A percentile compares a stretch with the other conserved stretches of the same genome.
phyloP scores from a whole-genome alignment of 2,888 invertebrate species.

The Mylabris sibirica region DNA sequence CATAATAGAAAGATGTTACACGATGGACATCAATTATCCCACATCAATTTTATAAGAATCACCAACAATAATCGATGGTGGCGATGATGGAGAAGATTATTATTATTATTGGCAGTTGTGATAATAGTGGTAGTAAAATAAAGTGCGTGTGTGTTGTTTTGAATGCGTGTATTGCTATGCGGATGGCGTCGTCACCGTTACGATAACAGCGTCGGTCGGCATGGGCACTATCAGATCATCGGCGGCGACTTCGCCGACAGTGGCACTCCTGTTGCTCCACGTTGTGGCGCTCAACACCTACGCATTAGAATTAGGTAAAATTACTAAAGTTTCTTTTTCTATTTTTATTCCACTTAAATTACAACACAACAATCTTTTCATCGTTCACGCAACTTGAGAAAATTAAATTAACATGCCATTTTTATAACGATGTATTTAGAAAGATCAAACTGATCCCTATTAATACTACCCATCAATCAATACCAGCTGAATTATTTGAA shows the following conservation, averaged over 20 bases:
- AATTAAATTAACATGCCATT: constrained; percentile 36
- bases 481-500: too few relatives aligned
- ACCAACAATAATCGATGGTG: constrained; percentile 40
- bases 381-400: constrained; percentile 27
- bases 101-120: constrained; percentile 29
- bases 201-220: constrained; percentile 46
- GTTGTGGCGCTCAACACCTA: constrained; percentile 31
- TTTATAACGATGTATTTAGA: constrained; percentile 27
- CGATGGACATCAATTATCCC: constrained; percentile 19
- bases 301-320: constrained; percentile 47
- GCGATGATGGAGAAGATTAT: constrained; percentile 22
- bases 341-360: constrained; percentile 31
- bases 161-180: constrained; percentile 40
- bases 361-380: constrained; percentile 20
- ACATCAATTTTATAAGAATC: constrained; percentile 22
- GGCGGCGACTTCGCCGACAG: constrained; percentile 25
- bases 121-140: neutral
- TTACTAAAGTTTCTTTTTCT: constrained; percentile 22
- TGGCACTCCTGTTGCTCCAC: constrained; percentile 40
- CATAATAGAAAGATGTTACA: constrained; percentile 27
- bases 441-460: neutral
- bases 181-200: constrained; percentile 36
- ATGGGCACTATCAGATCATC: constrained; percentile 47
- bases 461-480: too few relatives aligned
- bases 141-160: constrained; percentile 40